phyloP scores from a whole-genome alignment of 2,797 vertebrate species.

The Hapalemur alaotrensis region DNA sequence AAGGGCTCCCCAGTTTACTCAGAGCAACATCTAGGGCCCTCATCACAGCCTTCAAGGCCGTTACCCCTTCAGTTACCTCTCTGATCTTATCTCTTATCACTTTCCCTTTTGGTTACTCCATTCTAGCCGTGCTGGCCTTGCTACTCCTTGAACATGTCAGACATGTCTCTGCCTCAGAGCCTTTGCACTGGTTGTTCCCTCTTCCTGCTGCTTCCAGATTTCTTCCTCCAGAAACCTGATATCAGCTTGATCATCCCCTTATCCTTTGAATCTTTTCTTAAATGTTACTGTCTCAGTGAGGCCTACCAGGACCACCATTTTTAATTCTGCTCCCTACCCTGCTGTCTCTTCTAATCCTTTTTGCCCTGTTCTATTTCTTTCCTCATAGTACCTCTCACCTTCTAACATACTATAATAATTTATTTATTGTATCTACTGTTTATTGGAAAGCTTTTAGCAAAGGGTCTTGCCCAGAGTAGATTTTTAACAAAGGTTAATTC shows the following conservation, averaged over 20 bases:
- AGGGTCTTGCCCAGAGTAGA: background rate
- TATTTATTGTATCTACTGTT: background rate
- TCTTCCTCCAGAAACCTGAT: background rate
- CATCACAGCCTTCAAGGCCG: background rate
- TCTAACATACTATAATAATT: background rate
- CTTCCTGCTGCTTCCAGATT: background rate
- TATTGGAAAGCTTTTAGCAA: background rate
- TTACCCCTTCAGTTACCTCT: background rate
- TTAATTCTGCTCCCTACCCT: background rate
- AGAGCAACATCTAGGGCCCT: background rate
- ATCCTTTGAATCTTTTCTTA: slow-evolving; percentile 26
- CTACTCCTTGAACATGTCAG: background rate
- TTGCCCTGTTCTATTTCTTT: background rate
- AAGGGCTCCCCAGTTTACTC: background rate
- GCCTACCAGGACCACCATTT: background rate
- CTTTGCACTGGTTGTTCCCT: background rate
- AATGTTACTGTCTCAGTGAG: background rate
- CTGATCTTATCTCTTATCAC: background rate
- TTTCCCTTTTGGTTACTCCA: background rate
- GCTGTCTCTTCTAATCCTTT: background rate
- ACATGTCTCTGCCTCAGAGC: background rate
- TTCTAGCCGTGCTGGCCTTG: background rate
- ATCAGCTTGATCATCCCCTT: background rate
- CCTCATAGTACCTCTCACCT: background rate
- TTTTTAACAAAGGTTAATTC: slow-evolving; percentile 33